Conservation (phyloP, 2,113 vertebrate genomes). For the Turdus rufiventris region DNA sequence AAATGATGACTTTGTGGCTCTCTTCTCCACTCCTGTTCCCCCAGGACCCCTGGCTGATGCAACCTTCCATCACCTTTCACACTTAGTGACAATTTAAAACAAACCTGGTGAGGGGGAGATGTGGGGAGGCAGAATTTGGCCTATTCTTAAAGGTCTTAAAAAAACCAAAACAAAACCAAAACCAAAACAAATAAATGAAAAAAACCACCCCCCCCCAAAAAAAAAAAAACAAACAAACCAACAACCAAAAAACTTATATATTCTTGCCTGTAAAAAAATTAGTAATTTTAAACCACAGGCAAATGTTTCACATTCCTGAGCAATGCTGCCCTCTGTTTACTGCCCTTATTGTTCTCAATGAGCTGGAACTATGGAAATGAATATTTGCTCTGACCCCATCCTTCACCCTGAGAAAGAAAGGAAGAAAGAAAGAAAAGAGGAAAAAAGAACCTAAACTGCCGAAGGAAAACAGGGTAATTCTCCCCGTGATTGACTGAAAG, state of each 20-base stretch:
- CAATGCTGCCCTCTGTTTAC: conserved; percentile 64
- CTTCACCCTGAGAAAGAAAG: conserved; percentile 10
- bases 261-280: conserved; percentile 33
- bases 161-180: not conserved
- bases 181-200: not conserved
- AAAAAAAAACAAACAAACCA: too few relatives aligned
- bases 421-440: not conserved
- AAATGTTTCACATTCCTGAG: conserved; percentile 61
- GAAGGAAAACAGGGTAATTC: conserved; percentile 45
- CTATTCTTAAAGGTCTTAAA: conserved; percentile 4
- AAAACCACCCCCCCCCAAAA: too few relatives aligned
- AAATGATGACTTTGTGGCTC: not conserved
- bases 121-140: not conserved
- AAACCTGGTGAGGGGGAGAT: not conserved
- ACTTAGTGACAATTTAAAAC: not conserved
- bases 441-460: not conserved
- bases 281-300: conserved; percentile 54
- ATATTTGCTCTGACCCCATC: conserved; percentile 35
- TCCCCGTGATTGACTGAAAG: not conserved
- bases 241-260: not conserved
- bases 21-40: not conserved
- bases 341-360: conserved; percentile 65
- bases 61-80: not conserved
- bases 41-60: rapidly evolving
- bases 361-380: conserved; percentile 64